Conservation (phyloP, 2,797 vertebrate genomes). For the Hipposideros larvatus region DNA sequence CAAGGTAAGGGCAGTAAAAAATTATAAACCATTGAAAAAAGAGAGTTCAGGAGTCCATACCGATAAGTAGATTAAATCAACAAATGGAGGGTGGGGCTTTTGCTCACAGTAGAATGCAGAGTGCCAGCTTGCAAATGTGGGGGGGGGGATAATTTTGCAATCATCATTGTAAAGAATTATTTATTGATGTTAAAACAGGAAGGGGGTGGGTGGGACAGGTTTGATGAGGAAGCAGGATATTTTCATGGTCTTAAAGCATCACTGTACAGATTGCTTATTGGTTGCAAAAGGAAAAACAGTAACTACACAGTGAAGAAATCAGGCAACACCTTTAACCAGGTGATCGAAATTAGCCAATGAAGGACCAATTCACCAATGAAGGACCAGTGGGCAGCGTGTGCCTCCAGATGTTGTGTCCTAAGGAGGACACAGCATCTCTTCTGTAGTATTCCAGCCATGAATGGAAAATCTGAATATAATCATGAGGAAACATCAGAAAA, state of each 20-base stretch:
- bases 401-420: not conserved
- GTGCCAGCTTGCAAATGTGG: constrained; percentile 30
- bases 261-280: constrained; percentile 26
- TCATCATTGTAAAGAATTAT: constrained; percentile 37
- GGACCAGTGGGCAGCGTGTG: not conserved
- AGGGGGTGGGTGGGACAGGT: not conserved
- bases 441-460: not conserved
- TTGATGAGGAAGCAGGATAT: constrained; percentile 35
- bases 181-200: constrained; percentile 32
- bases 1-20: constrained; percentile 53
- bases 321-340: not conserved
- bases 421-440: not conserved
- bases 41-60: not conserved
- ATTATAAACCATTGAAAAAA: constrained; percentile 46
- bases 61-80: constrained; percentile 50
- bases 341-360: constrained; percentile 54
- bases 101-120: constrained; percentile 32
- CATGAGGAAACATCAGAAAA: constrained; percentile 44
- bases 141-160: not conserved
- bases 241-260: constrained; percentile 45
- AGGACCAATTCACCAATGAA: not conserved
- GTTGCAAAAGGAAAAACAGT: not conserved
- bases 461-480: constrained; percentile 22
- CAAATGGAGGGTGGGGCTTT: not conserved
- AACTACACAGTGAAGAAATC: constrained; percentile 12